A percentile compares a stretch with the other conserved stretches of the same genome.
phyloP scores from a whole-genome alignment of 2,888 invertebrate species.

The Craniophora ligustri region DNA sequence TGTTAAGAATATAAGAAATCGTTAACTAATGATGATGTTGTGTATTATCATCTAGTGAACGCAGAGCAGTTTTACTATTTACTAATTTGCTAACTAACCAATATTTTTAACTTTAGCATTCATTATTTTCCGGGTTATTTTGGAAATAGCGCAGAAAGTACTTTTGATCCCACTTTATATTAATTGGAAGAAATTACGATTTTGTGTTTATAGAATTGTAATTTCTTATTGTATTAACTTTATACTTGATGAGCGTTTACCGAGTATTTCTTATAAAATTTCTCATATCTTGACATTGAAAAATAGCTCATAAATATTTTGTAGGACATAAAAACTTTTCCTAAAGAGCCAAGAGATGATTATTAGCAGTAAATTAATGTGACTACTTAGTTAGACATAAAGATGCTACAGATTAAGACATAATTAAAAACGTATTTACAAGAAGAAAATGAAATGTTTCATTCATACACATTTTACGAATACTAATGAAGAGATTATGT shows the following conservation, averaged over 20 bases:
- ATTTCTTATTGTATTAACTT: too few relatives aligned
- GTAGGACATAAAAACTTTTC: not conserved
- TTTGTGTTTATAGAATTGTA: too few relatives aligned
- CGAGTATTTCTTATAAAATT: too few relatives aligned
- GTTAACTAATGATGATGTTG: not conserved
- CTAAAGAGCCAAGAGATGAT: conserved; percentile 12
- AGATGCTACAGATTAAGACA: conserved; percentile 30
- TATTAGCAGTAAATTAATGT: conserved; percentile 39
- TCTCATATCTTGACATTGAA: not conserved
- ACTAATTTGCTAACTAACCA: too few relatives aligned
- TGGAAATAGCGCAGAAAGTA: too few relatives aligned
- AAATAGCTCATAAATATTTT: not conserved
- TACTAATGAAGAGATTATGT: conserved; percentile 27
- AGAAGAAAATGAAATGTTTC: conserved; percentile 22
- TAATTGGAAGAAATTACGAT: too few relatives aligned
- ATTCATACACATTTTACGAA: conserved; percentile 32
- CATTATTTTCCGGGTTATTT: too few relatives aligned
- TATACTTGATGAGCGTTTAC: too few relatives aligned
- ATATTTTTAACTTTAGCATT: too few relatives aligned
- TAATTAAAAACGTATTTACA: conserved; percentile 49
- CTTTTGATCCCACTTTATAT: too few relatives aligned
- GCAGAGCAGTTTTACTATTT: too few relatives aligned
- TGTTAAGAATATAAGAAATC: not conserved
- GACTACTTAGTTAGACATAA: conserved; percentile 24
- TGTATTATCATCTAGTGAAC: too few relatives aligned